These are phyloP conservation scores for Scatophagus argus DNA, from an alignment of 2,113 vertebrate genomes.

Conservation along the genomic window DNA sequence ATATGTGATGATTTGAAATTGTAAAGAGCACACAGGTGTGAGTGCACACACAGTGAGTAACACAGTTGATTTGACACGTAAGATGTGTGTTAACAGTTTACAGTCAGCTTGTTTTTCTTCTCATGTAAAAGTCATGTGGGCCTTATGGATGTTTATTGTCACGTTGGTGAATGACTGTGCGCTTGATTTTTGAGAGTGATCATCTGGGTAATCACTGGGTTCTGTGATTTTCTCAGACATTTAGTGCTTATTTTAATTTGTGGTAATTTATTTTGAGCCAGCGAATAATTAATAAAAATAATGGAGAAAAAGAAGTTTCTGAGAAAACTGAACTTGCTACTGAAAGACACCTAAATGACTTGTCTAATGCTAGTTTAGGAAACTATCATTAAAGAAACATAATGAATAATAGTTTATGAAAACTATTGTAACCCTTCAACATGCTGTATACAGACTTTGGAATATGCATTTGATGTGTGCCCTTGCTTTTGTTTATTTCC, in stretches of 20 bases:
- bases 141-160: background rate
- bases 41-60: background rate
- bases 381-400: background rate
- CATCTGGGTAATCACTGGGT: background rate
- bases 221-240: background rate
- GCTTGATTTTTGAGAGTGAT: background rate
- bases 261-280: conserved; percentile 19
- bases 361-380: background rate
- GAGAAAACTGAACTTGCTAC: conserved; percentile 28
- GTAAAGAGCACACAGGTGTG: conserved; percentile 12
- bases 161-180: background rate
- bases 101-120: conserved; percentile 1
- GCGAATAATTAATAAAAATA: background rate
- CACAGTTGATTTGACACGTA: conserved; percentile 16
- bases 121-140: background rate
- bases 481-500: background rate
- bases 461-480: conserved; percentile 17
- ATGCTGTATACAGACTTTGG: conserved; percentile 12
- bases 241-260: background rate
- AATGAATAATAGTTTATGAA: conserved; percentile 15
- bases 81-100: conserved; percentile 16
- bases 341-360: conserved; percentile 9
- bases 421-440: conserved; percentile 4
- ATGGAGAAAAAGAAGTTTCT: background rate
- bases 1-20: background rate